phyloP scores from a whole-genome alignment of 2,888 invertebrate species.

The Rhogogaster chlorosoma region DNA sequence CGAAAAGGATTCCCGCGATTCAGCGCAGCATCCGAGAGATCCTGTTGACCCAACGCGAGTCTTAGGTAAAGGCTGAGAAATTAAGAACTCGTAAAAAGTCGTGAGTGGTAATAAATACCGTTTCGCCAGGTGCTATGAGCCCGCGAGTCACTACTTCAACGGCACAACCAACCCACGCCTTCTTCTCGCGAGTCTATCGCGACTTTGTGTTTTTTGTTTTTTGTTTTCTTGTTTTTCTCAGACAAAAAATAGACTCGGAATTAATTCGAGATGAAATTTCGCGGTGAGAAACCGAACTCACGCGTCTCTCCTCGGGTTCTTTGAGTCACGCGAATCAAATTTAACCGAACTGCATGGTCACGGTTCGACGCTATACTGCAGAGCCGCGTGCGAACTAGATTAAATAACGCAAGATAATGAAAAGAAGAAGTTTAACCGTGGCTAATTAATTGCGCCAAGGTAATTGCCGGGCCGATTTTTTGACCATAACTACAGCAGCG shows the following conservation, averaged over 20 bases:
- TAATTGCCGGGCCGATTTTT: not conserved
- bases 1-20: conserved; percentile 47
- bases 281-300: conserved; percentile 58
- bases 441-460: conserved; percentile 59
- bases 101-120: conserved; percentile 73
- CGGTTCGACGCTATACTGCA: conserved; percentile 46
- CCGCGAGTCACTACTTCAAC: not conserved
- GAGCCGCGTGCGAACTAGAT: conserved; percentile 52
- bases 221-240: too few relatives aligned
- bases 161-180: not conserved
- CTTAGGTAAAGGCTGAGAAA: conserved; percentile 59
- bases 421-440: conserved; percentile 53
- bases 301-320: not conserved
- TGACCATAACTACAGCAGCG: not conserved
- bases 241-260: conserved; percentile 49
- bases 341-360: conserved; percentile 53
- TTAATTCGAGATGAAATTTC: conserved; percentile 64
- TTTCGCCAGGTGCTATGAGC: conserved; percentile 70
- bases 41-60: conserved; percentile 41
- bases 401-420: conserved; percentile 59
- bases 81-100: conserved; percentile 73
- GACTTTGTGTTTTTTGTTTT: too few relatives aligned
- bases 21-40: conserved; percentile 4
- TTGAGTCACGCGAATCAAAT: conserved; percentile 48
- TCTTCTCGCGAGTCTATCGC: not conserved